Evolutionary conservation across 2,113 vertebrate genomes (phyloP).

Genomic region (Syrrhaptes paradoxus): DNA sequence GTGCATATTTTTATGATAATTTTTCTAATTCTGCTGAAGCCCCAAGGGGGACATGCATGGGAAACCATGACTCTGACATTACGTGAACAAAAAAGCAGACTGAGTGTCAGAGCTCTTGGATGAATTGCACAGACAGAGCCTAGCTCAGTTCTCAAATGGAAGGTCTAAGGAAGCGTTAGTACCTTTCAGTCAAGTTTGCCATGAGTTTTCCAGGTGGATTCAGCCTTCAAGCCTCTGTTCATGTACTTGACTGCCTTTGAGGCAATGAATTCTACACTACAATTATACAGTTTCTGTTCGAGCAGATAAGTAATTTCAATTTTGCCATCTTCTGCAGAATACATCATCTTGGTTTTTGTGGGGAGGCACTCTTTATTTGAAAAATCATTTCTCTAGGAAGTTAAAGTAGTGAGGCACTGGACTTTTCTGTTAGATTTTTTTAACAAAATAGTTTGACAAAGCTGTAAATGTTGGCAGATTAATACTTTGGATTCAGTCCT

Average conservation of each 20-base stretch:
- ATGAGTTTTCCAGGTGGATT: not conserved
- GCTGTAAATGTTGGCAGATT: not conserved
- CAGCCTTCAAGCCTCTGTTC: not conserved
- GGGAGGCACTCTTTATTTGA: not conserved
- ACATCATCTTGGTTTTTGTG: not conserved
- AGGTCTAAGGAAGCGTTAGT: not conserved
- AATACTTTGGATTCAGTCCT: not conserved
- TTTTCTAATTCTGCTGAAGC: not conserved
- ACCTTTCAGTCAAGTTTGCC: not conserved
- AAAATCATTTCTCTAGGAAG: not conserved
- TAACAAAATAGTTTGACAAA: not conserved
- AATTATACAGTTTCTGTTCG: not conserved
- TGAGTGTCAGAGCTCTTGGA: not conserved
- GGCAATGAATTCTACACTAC: not conserved
- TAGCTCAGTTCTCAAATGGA: not conserved
- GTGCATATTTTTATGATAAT: fast-evolving
- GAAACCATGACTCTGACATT: not conserved
- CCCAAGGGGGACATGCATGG: fast-evolving
- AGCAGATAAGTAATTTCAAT: not conserved
- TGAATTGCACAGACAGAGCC: not conserved
- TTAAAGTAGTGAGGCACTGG: not conserved
- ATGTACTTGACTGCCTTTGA: not conserved
- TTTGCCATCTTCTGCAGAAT: not conserved
- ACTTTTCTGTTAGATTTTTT: not conserved
- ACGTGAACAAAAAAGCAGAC: not conserved